Conservation (phyloP, 2,888 invertebrate species). For the Tetramorium bicarinatum region DNA sequence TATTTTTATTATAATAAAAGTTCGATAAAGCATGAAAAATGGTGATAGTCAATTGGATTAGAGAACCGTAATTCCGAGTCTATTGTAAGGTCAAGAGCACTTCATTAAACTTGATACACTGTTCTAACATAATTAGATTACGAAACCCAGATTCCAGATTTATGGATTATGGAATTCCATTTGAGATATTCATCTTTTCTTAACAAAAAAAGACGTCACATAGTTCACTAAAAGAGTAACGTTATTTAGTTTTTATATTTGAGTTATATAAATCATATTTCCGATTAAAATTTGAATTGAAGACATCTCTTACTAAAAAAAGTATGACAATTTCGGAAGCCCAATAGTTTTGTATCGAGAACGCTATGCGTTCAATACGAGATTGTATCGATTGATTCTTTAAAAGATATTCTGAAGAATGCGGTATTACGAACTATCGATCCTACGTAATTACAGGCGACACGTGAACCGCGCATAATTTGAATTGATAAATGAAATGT, state of each 20-base stretch:
- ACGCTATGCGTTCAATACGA: neutral
- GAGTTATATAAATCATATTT: neutral
- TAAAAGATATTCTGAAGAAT: neutral
- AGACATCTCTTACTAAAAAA: neutral
- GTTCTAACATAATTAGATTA: neutral
- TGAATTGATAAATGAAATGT: neutral
- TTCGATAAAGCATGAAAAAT: neutral
- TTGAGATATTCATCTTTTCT: neutral
- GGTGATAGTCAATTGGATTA: neutral
- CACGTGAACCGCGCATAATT: neutral
- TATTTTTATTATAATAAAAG: neutral
- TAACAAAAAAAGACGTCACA: neutral
- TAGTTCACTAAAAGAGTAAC: neutral
- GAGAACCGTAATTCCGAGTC: neutral
- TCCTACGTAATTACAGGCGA: neutral
- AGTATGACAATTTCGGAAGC: neutral
- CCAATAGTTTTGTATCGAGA: neutral
- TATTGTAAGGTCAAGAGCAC: constrained; percentile 4
- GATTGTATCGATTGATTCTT: neutral
- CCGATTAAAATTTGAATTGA: neutral
- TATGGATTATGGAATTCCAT: neutral
- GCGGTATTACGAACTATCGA: neutral
- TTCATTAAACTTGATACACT: neutral
- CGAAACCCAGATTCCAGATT: neutral
- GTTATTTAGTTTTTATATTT: neutral